Base-by-base conservation (phyloP, 2,888 invertebrate genomes). In the Agonopterix arenella region DNA sequence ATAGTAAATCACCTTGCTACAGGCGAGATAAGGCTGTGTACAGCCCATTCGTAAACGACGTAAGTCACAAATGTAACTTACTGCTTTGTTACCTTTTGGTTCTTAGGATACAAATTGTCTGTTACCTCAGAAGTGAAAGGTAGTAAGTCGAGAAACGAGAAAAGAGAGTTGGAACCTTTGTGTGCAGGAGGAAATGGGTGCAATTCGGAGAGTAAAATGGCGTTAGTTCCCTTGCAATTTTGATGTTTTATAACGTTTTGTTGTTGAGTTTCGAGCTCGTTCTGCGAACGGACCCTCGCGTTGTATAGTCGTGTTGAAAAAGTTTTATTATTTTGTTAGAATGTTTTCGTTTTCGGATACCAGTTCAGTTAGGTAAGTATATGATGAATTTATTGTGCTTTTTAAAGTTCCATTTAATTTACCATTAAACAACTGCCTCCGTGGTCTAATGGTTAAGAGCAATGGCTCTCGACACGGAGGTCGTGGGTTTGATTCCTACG, bases 1-100 rank as follows among this genome's bases (percentile, higher is more conserved):
- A 90, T 88, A 84, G 84, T 88, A 88, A 86, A 88, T 88, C 88
- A 88, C 86, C 88, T 88, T 83, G 84, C 86, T 83, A 86, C 80
- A 80, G 82, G 78, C 83, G 69, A 88, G 89, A 89, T 89, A 89
- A 88, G 82, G 73, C 80, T 74, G 73, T 76, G 69, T 70, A 72
- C 72, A 66, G 70, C 66, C 68, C 58, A 62, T 59, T 62, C 66
- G 65, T 62, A 75, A 85, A 84, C 66, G 84, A 67, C 77, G 70
- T 77, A 82, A 77, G 74, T 70, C 28, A 73, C 69, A 66, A 62
- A 58, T 60, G 54, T 57, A 58, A 62, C 56, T 52, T 55, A 56
- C 61, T 58, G 60, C 75, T 73, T 76, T 86, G 72, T 55, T 64
- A 68, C 85, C 54, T 83, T 86, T 69, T 59, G 61, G 62, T 70